phyloP scores from a whole-genome alignment of 2,113 vertebrate genomes.

The Mastomys coucha region DNA sequence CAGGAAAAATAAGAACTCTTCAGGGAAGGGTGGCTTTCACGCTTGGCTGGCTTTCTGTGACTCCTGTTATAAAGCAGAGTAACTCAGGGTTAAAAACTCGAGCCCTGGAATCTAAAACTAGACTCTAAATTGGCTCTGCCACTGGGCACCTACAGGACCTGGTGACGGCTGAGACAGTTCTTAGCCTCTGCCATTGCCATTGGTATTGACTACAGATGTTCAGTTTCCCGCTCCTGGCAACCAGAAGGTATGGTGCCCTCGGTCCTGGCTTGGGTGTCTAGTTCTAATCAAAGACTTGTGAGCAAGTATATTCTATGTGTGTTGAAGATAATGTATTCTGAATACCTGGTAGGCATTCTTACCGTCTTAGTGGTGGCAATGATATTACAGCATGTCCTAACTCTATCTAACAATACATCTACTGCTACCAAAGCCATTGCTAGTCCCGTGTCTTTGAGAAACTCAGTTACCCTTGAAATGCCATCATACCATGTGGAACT shows the following conservation, averaged over 20 bases:
- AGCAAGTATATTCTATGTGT: not conserved
- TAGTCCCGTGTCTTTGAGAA: constrained; percentile 1
- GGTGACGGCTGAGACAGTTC: not conserved
- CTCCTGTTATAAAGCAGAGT: not conserved
- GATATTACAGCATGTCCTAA: not conserved
- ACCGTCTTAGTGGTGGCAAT: not conserved
- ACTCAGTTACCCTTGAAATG: not conserved
- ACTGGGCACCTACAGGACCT: not conserved
- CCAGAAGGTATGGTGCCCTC: not conserved
- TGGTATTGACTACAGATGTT: not conserved
- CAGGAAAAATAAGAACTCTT: not conserved
- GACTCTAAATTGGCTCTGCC: not conserved
- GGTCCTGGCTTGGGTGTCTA: not conserved
- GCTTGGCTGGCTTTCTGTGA: not conserved
- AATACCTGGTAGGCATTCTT: not conserved
- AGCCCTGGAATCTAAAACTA: not conserved
- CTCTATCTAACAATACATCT: constrained; percentile 27
- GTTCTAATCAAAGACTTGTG: not conserved
- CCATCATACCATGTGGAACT: not conserved
- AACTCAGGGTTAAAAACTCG: not conserved
- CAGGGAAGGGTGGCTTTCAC: not conserved
- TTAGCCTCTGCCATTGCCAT: not conserved
- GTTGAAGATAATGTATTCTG: not conserved
- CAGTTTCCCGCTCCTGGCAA: not conserved
- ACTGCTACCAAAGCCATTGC: not conserved